These are phyloP conservation scores for Danaus chrysippus DNA, from an alignment of 2,888 invertebrate species.

Conservation along the genomic window DNA sequence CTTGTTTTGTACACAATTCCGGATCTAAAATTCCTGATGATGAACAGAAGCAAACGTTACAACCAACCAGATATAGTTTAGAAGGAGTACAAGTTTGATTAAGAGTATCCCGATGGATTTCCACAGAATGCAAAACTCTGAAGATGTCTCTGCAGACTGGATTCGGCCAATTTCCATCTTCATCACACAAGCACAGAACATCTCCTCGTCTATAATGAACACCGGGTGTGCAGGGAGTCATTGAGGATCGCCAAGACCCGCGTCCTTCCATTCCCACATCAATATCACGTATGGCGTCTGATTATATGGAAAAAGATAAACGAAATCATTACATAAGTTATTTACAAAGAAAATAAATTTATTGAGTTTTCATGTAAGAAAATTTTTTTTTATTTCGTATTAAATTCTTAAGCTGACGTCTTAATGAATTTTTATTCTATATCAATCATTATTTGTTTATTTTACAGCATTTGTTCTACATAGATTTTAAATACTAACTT, in stretches of 20 bases:
- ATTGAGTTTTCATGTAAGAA: too few relatives aligned
- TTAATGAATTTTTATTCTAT: too few relatives aligned
- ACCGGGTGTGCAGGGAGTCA: constrained; percentile 49
- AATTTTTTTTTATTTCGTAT: too few relatives aligned
- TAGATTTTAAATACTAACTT: too few relatives aligned
- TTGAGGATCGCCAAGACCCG: constrained; percentile 54
- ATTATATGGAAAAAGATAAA: constrained; percentile 9
- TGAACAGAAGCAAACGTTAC: constrained; percentile 62
- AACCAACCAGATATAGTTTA: constrained; percentile 54
- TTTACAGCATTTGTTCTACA: too few relatives aligned
- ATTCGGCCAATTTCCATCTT: constrained; percentile 65
- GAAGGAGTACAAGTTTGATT: constrained; percentile 45
- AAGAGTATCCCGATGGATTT: constrained; percentile 20
- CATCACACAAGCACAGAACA: constrained; percentile 56
- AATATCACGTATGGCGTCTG: constrained; percentile 58
- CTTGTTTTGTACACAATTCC: constrained; percentile 48
- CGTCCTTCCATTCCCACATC: constrained; percentile 65
- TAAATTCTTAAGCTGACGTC: too few relatives aligned
- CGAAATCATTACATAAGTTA: not conserved
- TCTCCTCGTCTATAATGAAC: constrained; percentile 49
- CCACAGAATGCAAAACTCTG: constrained; percentile 51
- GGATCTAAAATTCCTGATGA: constrained; percentile 42
- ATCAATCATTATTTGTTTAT: too few relatives aligned
- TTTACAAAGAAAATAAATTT: not conserved
- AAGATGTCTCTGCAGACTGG: constrained; percentile 61